Percentiles rank a stretch among this genome's conserved stretches.
Evolutionary conservation across 2,113 vertebrate species (phyloP).

Genomic region (Microtus montanus): DNA sequence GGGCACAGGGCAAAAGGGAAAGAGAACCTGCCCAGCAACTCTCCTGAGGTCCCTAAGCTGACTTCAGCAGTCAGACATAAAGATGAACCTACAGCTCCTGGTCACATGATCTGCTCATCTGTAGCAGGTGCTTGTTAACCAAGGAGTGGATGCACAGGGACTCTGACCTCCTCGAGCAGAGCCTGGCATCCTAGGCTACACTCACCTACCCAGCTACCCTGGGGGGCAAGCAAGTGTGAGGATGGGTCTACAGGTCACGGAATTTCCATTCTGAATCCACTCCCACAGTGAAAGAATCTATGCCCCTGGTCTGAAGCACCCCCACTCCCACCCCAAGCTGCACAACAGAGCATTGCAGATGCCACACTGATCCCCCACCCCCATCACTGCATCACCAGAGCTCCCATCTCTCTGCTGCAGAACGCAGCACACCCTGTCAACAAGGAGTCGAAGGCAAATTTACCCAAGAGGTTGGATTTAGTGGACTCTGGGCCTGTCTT

Average conservation of each 20-base stretch:
- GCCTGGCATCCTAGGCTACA: not conserved
- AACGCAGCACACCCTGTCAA: not conserved
- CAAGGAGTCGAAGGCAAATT: not conserved
- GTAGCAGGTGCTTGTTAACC: not conserved
- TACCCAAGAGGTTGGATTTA: not conserved
- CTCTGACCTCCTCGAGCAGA: not conserved
- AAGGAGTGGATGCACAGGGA: not conserved
- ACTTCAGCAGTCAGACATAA: constrained; percentile 5
- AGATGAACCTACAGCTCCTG: not conserved
- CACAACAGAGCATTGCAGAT: not conserved
- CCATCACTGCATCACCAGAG: not conserved
- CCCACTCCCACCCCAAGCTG: not conserved
- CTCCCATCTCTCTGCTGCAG: not conserved
- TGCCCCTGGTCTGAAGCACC: not conserved
- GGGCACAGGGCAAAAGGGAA: not conserved
- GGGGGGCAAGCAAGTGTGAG: not conserved
- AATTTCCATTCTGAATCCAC: not conserved
- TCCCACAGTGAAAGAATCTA: not conserved
- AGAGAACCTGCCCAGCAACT: not conserved
- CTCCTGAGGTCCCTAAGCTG: not conserved
- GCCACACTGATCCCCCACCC: not conserved
- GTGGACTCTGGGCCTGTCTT: not conserved
- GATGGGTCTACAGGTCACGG: not conserved
- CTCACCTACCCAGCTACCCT: not conserved
- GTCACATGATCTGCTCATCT: constrained; percentile 7